phyloP scores from a whole-genome alignment of 2,888 invertebrate genomes.

The Phorcus lineatus region DNA sequence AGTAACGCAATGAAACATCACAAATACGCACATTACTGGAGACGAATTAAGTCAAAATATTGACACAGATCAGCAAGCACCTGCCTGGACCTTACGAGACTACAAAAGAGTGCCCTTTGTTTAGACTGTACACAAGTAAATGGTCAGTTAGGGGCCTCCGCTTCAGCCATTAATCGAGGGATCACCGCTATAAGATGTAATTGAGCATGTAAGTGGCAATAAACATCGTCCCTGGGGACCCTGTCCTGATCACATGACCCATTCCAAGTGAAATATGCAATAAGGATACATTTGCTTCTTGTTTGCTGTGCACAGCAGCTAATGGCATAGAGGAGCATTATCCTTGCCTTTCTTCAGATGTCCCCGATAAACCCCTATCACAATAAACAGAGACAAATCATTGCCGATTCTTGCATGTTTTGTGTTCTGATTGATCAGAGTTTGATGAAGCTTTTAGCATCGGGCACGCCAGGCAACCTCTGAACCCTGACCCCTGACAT shows the following conservation, averaged over 20 bases:
- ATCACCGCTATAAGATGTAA: neutral
- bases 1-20: no score
- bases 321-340: neutral
- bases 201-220: neutral
- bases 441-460: constrained; percentile 10
- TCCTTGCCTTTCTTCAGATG: no score
- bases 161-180: neutral
- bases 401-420: no score
- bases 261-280: neutral
- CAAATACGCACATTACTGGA: no score
- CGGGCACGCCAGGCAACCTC: neutral
- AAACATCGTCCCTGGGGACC: neutral
- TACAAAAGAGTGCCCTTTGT: neutral
- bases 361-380: no score
- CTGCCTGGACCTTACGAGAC: neutral
- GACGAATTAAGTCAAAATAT: no score
- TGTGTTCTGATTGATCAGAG: neutral
- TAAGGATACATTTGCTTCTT: neutral
- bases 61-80: no score
- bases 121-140: neutral
- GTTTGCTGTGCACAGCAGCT: neutral
- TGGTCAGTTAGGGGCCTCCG: neutral
- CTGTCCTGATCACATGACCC: neutral
- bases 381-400: no score
- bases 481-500: neutral